Evolutionary conservation across 2,113 vertebrate species (phyloP), one percentile per base, ranked within the genome.

Genomic region (Rynchops niger): DNA sequence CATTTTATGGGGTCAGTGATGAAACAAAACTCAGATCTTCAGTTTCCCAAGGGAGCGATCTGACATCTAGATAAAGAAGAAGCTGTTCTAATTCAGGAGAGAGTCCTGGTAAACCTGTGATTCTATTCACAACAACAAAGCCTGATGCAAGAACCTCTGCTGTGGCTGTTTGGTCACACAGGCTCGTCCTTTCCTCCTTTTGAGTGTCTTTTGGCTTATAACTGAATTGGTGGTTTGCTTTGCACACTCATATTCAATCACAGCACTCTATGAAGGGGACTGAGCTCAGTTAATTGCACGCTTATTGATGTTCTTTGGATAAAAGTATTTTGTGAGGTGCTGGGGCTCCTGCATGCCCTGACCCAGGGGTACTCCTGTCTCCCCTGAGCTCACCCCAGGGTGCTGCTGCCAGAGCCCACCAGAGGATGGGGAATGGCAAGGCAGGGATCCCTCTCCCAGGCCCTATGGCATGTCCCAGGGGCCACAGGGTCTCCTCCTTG

Each of bases 1-100:
- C 91, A 97, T 95, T 95, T 94, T 87, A 92, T 71, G 80, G 93
- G 92, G 95, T 96, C 93, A 97, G 67, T 50, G 82, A 96, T 94
- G 88, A 91, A 96, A 92, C 77, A 74, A 52, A 95, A 85, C 62
- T 90, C 77, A 4, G 82, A 86, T 94, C 82, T 84, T 43, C 36
- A 43, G 12, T 87, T 81, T 96, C 88, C 95, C 95, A 94, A 90
- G 85, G 87, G 95, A 95, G 80, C 1, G 3, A 90, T 90, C 47
- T 84, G 89, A 86, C 93, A 92, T 70, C 47, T 26, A 32, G 25
- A 95, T 78, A 78, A 86, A 94, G 88, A 77, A 86, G 92, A 73
- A 69, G 82, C 71, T 92, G 78, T 81, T 93, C 42, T 36, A 73
- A 92, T 81, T 88, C 93, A 15, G 1, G 70, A 63, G 93, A 70